phyloP scores from a whole-genome alignment of 1,140 invertebrate genomes.

The Drosophila simulans region DNA sequence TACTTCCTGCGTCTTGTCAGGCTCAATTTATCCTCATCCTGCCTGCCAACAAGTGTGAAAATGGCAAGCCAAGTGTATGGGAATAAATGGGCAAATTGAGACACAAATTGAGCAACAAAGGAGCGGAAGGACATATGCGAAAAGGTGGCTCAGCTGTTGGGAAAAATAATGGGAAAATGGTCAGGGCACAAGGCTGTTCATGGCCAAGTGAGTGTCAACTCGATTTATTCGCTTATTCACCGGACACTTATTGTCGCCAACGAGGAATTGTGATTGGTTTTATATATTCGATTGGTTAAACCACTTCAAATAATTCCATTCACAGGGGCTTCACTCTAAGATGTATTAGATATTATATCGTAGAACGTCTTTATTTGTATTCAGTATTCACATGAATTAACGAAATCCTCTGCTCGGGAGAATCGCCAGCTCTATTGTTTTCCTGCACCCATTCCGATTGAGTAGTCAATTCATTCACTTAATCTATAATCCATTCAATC shows the following conservation, averaged over 20 bases:
- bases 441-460: conserved; percentile 18
- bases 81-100: conserved; percentile 56
- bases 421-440: neutral
- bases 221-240: conserved; percentile 33
- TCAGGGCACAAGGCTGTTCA: conserved; percentile 23
- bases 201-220: conserved; percentile 37
- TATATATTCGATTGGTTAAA: conserved; percentile 39
- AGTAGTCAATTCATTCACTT: conserved; percentile 19
- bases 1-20: conserved; percentile 5
- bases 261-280: conserved; percentile 33
- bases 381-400: neutral
- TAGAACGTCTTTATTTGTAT: neutral
- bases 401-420: neutral
- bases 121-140: conserved; percentile 16
- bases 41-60: conserved; percentile 26
- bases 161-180: conserved; percentile 17
- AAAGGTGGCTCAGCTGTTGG: conserved; percentile 34
- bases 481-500: conserved; percentile 14
- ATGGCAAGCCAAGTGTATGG: conserved; percentile 46
- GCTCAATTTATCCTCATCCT: conserved; percentile 23
- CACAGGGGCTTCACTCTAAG: neutral
- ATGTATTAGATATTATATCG: neutral
- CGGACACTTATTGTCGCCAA: conserved; percentile 24
- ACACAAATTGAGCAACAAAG: conserved; percentile 48
- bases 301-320: conserved; percentile 24